These are phyloP conservation scores for Actinernus sp. DNA, from an alignment of 92 coral and sea anemone genomes.

Conservation along the genomic window DNA sequence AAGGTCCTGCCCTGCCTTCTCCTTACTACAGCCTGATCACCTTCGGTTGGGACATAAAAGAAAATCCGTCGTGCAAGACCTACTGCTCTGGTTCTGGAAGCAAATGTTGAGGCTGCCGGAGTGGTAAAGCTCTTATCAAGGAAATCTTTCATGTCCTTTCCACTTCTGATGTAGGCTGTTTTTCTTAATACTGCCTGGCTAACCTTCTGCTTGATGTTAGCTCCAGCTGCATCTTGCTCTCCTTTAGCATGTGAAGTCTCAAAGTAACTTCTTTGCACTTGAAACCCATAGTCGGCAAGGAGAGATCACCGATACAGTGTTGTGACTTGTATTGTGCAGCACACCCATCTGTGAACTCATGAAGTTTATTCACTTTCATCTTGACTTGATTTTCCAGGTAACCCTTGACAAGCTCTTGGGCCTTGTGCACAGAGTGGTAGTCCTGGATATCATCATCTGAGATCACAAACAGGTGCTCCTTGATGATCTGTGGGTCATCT, in stretches of 20 bases:
- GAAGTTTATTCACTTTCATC: constrained; percentile 23
- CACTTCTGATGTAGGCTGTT: constrained; percentile 43
- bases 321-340: constrained; percentile 65
- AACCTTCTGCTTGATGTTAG: constrained; percentile 64
- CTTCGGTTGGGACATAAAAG: constrained; percentile 49
- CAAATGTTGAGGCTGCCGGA: constrained; percentile 51
- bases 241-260: constrained; percentile 57
- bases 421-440: constrained; percentile 45
- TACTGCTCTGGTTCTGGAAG: constrained; percentile 31
- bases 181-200: constrained; percentile 60
- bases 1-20: constrained; percentile 34
- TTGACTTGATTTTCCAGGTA: constrained; percentile 27
- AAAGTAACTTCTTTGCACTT: constrained; percentile 8
- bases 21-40: constrained; percentile 42
- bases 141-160: constrained; percentile 46
- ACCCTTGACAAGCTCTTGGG: constrained; percentile 23
- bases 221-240: constrained; percentile 62
- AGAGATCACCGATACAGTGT: constrained; percentile 52
- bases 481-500: constrained; percentile 37
- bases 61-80: constrained; percentile 36
- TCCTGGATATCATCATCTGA: constrained; percentile 56
- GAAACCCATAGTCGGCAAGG: constrained; percentile 53
- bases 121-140: constrained; percentile 20
- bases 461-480: constrained; percentile 57
- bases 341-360: constrained; percentile 72